Conservation (phyloP, 1,140 invertebrate species). For the Hylyphantes graminicola region DNA sequence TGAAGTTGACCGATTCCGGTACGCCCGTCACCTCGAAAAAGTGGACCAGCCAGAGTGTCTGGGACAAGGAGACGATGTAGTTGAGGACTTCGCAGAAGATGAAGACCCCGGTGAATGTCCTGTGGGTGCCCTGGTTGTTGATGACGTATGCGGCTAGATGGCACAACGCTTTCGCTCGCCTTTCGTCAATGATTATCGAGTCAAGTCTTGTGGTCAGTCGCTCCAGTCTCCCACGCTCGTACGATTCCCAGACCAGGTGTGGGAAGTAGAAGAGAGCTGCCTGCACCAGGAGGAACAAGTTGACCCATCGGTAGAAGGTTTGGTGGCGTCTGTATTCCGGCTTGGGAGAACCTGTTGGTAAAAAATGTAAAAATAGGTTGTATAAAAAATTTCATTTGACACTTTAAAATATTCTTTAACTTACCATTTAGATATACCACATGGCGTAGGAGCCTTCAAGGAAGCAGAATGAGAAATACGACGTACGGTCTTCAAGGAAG, state of each 20-base stretch:
- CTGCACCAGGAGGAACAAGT: slow-evolving; percentile 32
- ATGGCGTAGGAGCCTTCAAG: too few relatives aligned
- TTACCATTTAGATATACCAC: too few relatives aligned
- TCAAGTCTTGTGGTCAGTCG: slow-evolving; percentile 14
- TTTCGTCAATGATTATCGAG: slow-evolving; percentile 10
- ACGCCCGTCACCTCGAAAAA: slow-evolving; percentile 49
- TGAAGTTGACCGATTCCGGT: not conserved
- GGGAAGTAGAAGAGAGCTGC: slow-evolving; percentile 39
- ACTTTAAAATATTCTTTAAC: too few relatives aligned
- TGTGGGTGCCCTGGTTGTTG: slow-evolving; percentile 40
- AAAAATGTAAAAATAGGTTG: not conserved
- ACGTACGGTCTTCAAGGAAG: too few relatives aligned
- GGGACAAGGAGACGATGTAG: slow-evolving; percentile 19
- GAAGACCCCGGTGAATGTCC: slow-evolving; percentile 13
- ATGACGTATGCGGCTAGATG: slow-evolving; percentile 34
- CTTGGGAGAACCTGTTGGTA: not conserved
- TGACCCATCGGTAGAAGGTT: slow-evolving; percentile 38
- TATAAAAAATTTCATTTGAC: too few relatives aligned
- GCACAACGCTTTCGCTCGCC: slow-evolving; percentile 15
- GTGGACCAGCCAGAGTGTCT: slow-evolving; percentile 39
- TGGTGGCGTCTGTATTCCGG: not conserved
- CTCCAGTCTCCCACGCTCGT: slow-evolving; percentile 18
- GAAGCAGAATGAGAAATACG: too few relatives aligned
- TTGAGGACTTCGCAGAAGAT: slow-evolving; percentile 39
- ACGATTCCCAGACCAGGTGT: slow-evolving; percentile 36